Evolutionary conservation across 2,888 invertebrate genomes (phyloP).

Genomic region (Pterostichus niger): DNA sequence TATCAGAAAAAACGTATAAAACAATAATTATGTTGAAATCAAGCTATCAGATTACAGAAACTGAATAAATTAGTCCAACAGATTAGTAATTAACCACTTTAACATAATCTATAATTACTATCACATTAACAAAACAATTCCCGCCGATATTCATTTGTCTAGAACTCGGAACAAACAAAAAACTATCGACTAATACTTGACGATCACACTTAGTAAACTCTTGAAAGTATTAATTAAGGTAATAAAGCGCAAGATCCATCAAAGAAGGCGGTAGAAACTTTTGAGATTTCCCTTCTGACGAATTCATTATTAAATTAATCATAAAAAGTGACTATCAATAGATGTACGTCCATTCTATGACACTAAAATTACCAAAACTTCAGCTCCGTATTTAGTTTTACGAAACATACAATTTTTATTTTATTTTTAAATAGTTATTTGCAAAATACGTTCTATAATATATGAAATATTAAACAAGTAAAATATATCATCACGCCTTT

Average conservation of each 20-base stretch:
- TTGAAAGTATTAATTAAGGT: slow-evolving; percentile 47
- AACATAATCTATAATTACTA: slow-evolving; percentile 39
- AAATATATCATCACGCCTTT: too few relatives aligned
- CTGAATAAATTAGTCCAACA: slow-evolving; percentile 20
- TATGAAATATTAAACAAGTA: too few relatives aligned
- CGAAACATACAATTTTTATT: too few relatives aligned
- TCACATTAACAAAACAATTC: slow-evolving; percentile 30
- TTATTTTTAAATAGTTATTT: too few relatives aligned
- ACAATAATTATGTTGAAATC: slow-evolving; percentile 36
- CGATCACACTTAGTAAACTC: slow-evolving; percentile 13
- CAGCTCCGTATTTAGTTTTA: too few relatives aligned
- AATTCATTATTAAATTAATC: slow-evolving; percentile 37
- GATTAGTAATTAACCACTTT: slow-evolving; percentile 29
- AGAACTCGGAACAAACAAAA: slow-evolving; percentile 13
- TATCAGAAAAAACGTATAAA: not conserved
- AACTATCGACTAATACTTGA: slow-evolving; percentile 30
- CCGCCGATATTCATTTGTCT: slow-evolving; percentile 4
- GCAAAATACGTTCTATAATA: too few relatives aligned
- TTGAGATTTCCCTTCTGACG: not conserved
- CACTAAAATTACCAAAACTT: too few relatives aligned
- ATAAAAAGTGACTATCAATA: slow-evolving; percentile 38
- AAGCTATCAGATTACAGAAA: slow-evolving; percentile 30
- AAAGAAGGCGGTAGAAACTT: slow-evolving; percentile 32
- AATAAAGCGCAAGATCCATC: slow-evolving; percentile 29
- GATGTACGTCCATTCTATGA: slow-evolving; percentile 20